These are phyloP conservation scores for Mactra quadrangularis DNA, from an alignment of 1,140 invertebrate species.

Conservation along the genomic window DNA sequence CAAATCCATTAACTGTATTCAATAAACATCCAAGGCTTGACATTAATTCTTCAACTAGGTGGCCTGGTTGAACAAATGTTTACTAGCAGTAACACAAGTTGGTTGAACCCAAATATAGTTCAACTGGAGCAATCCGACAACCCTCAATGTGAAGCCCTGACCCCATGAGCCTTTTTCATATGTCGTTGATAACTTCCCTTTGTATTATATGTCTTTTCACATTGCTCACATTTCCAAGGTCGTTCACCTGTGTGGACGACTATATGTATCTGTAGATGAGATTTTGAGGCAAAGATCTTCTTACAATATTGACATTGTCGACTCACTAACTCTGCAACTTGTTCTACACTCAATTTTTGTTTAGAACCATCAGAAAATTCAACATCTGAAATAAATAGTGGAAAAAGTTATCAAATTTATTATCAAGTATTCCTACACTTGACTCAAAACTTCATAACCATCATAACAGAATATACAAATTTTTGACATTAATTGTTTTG, in stretches of 20 bases:
- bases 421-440: neutral
- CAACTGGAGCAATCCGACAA: too few relatives aligned
- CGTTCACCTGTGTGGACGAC: constrained; percentile 67
- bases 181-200: constrained; percentile 32
- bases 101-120: too few relatives aligned
- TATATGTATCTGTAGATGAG: constrained; percentile 58
- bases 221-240: constrained; percentile 65
- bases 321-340: constrained; percentile 57
- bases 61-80: too few relatives aligned
- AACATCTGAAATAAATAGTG: neutral
- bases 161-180: too few relatives aligned
- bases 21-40: too few relatives aligned
- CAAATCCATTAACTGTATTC: too few relatives aligned
- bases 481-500: too few relatives aligned
- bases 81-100: too few relatives aligned
- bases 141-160: too few relatives aligned
- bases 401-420: neutral
- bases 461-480: too few relatives aligned
- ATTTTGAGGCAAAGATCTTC: constrained; percentile 54
- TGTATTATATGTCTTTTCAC: constrained; percentile 50
- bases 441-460: too few relatives aligned
- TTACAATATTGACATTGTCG: constrained; percentile 63
- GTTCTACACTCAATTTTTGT: constrained; percentile 48
- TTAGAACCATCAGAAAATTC: neutral
- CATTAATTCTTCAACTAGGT: too few relatives aligned